These are phyloP conservation scores for Apamea sordens DNA, from an alignment of 2,888 invertebrate genomes.

Conservation along the genomic window DNA sequence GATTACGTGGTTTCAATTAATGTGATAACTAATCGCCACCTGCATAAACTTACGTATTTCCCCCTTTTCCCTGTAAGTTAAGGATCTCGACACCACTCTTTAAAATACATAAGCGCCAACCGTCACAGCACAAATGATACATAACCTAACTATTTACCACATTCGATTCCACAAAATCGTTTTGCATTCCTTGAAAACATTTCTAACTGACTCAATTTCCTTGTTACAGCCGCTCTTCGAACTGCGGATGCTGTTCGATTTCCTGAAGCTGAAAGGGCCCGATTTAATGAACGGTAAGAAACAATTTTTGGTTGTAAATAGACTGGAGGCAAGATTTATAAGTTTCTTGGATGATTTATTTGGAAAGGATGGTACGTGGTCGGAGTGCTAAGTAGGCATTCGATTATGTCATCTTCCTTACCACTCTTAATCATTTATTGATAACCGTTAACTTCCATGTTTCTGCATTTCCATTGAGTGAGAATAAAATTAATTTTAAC, in stretches of 20 bases:
- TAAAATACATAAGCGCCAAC: not conserved
- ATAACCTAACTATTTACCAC: not conserved
- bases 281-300: constrained; percentile 66
- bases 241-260: constrained; percentile 63
- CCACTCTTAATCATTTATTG: not conserved
- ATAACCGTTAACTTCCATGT: not conserved
- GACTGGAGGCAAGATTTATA: constrained; percentile 34
- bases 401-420: not conserved
- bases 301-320: constrained; percentile 56
- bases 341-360: constrained; percentile 34
- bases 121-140: not conserved
- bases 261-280: constrained; percentile 58
- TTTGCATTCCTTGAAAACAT: constrained; percentile 36
- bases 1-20: no score
- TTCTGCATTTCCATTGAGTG: not conserved
- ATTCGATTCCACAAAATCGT: constrained; percentile 35
- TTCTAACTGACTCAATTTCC: constrained; percentile 65
- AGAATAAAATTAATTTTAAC: not conserved
- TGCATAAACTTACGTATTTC: no score
- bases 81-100: no score
- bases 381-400: not conserved
- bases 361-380: constrained; percentile 21
- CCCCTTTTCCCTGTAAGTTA: no score
- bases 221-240: constrained; percentile 67
- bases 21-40: no score